Percentiles rank a stretch among this genome's conserved stretches.
Conservation (phyloP, 2,888 invertebrate species). For the Cremastinae sp. region DNA sequence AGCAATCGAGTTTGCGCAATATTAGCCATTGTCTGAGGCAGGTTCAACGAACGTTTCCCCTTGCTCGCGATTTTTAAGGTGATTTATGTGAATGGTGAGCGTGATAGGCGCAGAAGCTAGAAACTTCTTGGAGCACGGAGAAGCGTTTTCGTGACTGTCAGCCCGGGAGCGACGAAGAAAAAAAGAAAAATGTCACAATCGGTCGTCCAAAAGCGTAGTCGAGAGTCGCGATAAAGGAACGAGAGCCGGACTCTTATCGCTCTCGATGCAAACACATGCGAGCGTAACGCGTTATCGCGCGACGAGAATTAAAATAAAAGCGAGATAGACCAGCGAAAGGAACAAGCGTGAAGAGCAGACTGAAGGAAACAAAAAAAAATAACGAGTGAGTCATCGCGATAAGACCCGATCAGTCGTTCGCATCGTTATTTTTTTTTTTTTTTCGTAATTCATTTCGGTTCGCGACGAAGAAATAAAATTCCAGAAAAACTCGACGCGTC, state of each 20-base stretch:
- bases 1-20: slow-evolving; percentile 15
- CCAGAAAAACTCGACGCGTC: background rate
- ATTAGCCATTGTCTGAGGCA: slow-evolving; percentile 36
- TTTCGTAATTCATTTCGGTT: slow-evolving; percentile 6
- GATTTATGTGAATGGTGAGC: too few relatives aligned
- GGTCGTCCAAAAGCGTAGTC: too few relatives aligned
- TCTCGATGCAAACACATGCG: slow-evolving; percentile 27
- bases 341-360: slow-evolving; percentile 4
- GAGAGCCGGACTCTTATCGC: slow-evolving; percentile 21
- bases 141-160: too few relatives aligned
- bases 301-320: slow-evolving; percentile 16
- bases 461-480: background rate
- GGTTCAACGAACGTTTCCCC: background rate
- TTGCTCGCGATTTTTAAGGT: background rate
- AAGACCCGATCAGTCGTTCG: slow-evolving; percentile 5
- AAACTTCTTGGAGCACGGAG: too few relatives aligned
- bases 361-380: slow-evolving; percentile 6
- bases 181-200: too few relatives aligned
- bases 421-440: slow-evolving; percentile 15
- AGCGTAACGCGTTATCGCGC: slow-evolving; percentile 42
- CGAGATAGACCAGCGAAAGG: background rate
- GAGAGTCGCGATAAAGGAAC: too few relatives aligned
- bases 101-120: too few relatives aligned
- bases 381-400: slow-evolving; percentile 46
- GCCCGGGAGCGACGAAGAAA: too few relatives aligned